Conservation (phyloP, 2,888 invertebrate species). For the Abrostola tripartita region DNA sequence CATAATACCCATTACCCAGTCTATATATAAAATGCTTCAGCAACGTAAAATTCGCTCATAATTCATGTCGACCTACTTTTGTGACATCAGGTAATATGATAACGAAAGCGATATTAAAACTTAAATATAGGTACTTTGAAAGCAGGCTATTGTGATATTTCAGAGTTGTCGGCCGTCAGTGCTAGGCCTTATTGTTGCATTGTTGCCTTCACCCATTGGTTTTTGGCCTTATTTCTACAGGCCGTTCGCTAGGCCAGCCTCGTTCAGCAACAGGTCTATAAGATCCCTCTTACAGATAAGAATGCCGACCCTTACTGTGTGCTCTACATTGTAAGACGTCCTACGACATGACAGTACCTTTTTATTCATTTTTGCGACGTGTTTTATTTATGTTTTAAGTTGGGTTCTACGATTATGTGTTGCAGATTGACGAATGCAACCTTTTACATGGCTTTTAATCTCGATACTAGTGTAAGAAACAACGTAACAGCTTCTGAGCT, state of each 20-base stretch:
- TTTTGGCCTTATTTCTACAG: conserved; percentile 39
- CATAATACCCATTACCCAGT: no score
- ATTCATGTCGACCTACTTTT: no score
- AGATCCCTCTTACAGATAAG: conserved; percentile 51
- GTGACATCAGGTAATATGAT: neutral
- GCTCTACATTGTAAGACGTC: conserved; percentile 12
- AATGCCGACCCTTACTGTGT: conserved; percentile 36
- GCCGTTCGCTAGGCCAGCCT: conserved; percentile 36
- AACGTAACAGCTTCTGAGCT: no score
- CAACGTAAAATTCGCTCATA: no score
- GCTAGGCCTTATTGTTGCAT: conserved; percentile 9
- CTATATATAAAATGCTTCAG: no score
- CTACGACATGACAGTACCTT: neutral
- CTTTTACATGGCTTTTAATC: no score
- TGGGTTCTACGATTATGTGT: neutral
- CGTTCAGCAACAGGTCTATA: conserved; percentile 57
- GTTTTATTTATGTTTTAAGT: neutral
- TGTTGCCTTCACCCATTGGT: conserved; percentile 1
- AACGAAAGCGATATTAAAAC: neutral
- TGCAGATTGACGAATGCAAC: no score
- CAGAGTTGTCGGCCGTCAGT: neutral
- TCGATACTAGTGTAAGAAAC: no score
- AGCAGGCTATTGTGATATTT: neutral
- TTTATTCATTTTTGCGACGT: neutral
- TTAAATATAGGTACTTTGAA: neutral